Conservation (phyloP, 1,140 invertebrate genomes). For the Varroa destructor region DNA sequence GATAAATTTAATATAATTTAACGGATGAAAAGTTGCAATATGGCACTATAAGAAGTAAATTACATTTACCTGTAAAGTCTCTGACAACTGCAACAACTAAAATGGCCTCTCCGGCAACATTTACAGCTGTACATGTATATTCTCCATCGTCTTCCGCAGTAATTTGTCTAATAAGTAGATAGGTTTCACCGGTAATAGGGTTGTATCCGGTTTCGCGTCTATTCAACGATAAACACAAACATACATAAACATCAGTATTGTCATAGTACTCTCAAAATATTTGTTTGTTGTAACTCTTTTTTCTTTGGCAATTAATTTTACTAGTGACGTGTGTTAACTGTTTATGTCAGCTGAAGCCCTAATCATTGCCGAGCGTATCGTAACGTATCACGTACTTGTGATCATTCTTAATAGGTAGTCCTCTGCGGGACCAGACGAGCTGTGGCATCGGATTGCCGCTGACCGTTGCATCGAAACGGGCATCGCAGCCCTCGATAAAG, state of each 20-base stretch:
- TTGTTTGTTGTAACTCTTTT: neutral
- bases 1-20: no score
- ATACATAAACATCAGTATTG: neutral
- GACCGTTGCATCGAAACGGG: constrained; percentile 76
- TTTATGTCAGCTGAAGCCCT: neutral
- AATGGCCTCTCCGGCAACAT: constrained; percentile 81
- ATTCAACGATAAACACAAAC: constrained; percentile 35
- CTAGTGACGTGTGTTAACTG: neutral
- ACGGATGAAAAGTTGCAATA: no score
- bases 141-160: constrained; percentile 86
- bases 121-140: constrained; percentile 81
- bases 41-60: no score
- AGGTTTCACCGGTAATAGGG: constrained; percentile 67
- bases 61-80: constrained; percentile 43
- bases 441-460: constrained; percentile 80
- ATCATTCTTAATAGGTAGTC: constrained; percentile 50
- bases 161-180: constrained; percentile 72
- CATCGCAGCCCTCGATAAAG: constrained; percentile 81
- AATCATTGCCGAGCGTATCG: no score
- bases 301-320: no score
- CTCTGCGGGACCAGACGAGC: constrained; percentile 84
- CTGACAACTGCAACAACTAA: constrained; percentile 87
- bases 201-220: constrained; percentile 77
- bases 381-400: constrained; percentile 42
- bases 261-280: neutral